A percentile compares a stretch with the other conserved stretches of the same genome.
Evolutionary conservation across 1,140 invertebrate species (phyloP).

Genomic region (Rhizoglyphus robini): DNA sequence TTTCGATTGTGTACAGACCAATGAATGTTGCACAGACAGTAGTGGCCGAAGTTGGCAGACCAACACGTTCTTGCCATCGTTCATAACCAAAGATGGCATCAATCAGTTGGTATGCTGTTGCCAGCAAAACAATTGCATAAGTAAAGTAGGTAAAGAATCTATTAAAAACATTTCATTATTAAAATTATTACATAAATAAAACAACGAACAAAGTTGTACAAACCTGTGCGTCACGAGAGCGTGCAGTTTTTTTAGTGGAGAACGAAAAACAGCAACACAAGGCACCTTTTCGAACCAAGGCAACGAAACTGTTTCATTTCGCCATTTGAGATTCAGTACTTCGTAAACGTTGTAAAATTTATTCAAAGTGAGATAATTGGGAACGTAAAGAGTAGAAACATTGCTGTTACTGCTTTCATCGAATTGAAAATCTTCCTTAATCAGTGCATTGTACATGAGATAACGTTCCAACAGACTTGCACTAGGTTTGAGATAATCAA

Average conservation of each 20-base stretch:
- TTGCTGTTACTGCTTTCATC: constrained; percentile 33
- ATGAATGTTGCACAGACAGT: constrained; percentile 21
- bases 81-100: constrained; percentile 12
- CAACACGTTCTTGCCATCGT: not conserved
- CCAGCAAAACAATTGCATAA: constrained; percentile 33
- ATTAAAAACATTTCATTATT: constrained; percentile 52
- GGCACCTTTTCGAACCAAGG: constrained; percentile 54
- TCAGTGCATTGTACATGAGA: constrained; percentile 65
- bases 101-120: constrained; percentile 14
- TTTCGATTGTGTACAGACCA: constrained; percentile 37
- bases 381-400: not conserved
- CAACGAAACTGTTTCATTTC: constrained; percentile 34
- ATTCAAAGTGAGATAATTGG: constrained; percentile 47
- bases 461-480: constrained; percentile 62
- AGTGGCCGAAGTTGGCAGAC: not conserved
- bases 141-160: constrained; percentile 54
- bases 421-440: constrained; percentile 32
- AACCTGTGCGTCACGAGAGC: not conserved
- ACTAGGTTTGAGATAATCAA: constrained; percentile 59
- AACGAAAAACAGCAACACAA: not conserved
- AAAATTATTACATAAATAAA: constrained; percentile 43
- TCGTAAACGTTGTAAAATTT: constrained; percentile 71
- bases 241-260: not conserved
- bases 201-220: constrained; percentile 22
- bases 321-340: constrained; percentile 55